Base-by-base conservation (phyloP, 2,113 vertebrate species). In the Sapayoa aenigma region DNA sequence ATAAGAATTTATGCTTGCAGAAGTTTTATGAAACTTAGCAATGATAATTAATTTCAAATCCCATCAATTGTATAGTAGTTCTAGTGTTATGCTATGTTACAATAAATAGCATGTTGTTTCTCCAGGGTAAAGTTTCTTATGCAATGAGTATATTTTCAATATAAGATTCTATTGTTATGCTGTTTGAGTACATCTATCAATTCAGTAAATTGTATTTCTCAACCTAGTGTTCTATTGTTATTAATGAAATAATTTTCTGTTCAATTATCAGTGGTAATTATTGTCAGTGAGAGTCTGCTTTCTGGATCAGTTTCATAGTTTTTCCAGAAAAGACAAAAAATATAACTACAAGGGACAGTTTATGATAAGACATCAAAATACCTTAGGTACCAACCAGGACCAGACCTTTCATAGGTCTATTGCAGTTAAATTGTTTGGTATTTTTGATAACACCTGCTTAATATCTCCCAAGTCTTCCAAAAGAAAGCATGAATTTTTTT, bases 21-120 rank as follows among this genome's bases (percentile, higher is more conserved):
- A 90, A 67, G 33, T 77, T 71, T 74, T 65, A 44, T 31, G 30
- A 30, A 42, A 47, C 27, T 77, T 12, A 80, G 27, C 21, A 86
- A 74, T 52, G 37, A 58, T 85, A 85, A 94, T 94, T 89, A 90
- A 71, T 93, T 84, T 71, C 79, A 93, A 90, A 84, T 76, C 63
- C n/a, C 68, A 80, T 84, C 72, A 74, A 85, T 28, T 68, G 41
- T 56, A 33, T 30, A 76, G 49, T 66, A 37, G 27, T 82, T 93
- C 68, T 76, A 90, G 77, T 72, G 30, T 46, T 91, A 42, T 9
- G 6, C 31, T 89, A 25, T 59, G 24, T 76, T 83, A 56, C 39
- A 80, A 80, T 67, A 90, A 80, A 80, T 74, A 71, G 15, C 14
- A 33, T 74, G 35, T 19, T 12, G n/a, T 60, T 95, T 94, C 52